Base-by-base conservation (phyloP, 1,140 invertebrate genomes). In the Stegodyphus dumicola region DNA sequence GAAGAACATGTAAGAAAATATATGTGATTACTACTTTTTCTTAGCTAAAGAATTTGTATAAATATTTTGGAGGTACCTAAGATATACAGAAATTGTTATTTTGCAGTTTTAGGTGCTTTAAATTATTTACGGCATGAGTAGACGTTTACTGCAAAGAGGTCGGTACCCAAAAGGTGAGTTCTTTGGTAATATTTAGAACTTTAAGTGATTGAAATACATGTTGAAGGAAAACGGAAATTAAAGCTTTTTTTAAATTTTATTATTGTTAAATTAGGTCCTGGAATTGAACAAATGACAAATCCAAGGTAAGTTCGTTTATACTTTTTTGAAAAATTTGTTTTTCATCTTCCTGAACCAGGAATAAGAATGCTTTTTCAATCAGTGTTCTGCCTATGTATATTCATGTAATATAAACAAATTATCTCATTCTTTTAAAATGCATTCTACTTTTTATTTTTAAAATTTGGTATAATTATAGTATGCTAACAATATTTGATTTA, bases 141-240 rank as follows among this genome's bases (percentile, higher is more conserved):
- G n/a, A 70, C 17, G 81, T 18, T 70, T 85, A 51, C 73, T 76
- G 6, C 73, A 76, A 13, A 76, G 74, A 65, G 81, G 81, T 60
- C 73, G 81, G 11, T 85, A 85, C 66, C 81, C 81, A 11, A 85
- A 85, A 53, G 53, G 81, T 85, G 69, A 48, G 53, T 49, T 33
- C 33, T 33, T 33, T 33, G 33, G 33, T 33, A 33, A 33, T 33
- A 33, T 33, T 33, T 33, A 33, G 33, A 33, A 33, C 33, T 33
- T 33, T 33, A 33, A 1, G 33, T 33, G 1, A 33, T 33, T 33
- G 3, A 33, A 33, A 33, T 33, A 33, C 3, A 3, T 33, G 3
- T 33, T 33, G n/a, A 33, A 33, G 33, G 33, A 33, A 33, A 33
- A 33, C 33, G 33, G 33, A 33, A 33, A 33, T 33, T 60, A 33